These are phyloP conservation scores for Sussaba pulchella DNA, from an alignment of 2,888 invertebrate genomes.

Conservation along the genomic window DNA sequence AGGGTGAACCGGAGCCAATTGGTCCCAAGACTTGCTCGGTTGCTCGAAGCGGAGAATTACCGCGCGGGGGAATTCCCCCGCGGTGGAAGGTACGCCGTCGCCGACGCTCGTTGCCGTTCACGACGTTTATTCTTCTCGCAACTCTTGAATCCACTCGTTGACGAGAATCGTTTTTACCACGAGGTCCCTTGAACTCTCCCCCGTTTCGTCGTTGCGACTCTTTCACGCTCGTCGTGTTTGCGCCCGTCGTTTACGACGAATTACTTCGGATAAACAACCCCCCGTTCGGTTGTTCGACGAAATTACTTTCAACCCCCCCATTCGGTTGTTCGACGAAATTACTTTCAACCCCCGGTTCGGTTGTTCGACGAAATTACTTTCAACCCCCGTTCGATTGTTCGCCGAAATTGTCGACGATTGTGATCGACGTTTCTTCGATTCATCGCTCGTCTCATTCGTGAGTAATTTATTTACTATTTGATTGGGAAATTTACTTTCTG, in stretches of 20 bases:
- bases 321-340: no score
- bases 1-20: conserved; percentile 71
- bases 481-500: neutral
- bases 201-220: neutral
- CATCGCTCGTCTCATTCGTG: neutral
- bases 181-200: conserved; percentile 18
- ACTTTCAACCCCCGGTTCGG: no score
- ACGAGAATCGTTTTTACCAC: conserved; percentile 42
- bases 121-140: conserved; percentile 68
- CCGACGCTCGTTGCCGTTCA: conserved; percentile 41
- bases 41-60: conserved; percentile 46
- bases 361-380: no score
- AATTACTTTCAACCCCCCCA: no score
- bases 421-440: neutral
- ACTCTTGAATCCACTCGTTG: conserved; percentile 64
- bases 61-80: conserved; percentile 68
- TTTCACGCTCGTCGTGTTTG: neutral
- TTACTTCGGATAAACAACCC: neutral
- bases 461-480: neutral
- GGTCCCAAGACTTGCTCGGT: conserved; percentile 66
- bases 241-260: neutral
- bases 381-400: no score
- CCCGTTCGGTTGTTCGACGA: no score
- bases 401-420: no score
- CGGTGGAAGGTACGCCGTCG: conserved; percentile 66